Percentiles rank a stretch among this genome's conserved stretches.
Conservation (phyloP, 2,113 vertebrate species). For the Excalfactoria chinensis region DNA sequence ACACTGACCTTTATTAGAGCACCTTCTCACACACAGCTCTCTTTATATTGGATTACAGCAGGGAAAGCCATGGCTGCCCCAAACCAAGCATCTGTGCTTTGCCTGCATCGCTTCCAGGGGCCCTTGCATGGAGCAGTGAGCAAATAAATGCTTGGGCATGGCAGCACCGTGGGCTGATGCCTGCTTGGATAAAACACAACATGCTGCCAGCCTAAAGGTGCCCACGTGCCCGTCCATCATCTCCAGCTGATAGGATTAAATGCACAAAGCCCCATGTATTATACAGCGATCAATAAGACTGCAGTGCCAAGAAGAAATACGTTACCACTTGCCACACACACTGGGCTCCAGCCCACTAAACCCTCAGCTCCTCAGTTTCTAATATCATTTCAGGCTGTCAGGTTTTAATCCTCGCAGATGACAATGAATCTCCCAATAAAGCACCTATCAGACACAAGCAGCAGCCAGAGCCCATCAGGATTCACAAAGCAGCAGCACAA, state of each 20-base stretch:
- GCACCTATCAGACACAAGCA: not conserved
- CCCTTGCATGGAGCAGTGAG: not conserved
- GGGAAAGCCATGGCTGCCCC: not conserved
- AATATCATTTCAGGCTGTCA: not conserved
- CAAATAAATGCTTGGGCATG: not conserved
- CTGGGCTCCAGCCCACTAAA: not conserved
- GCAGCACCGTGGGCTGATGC: accelerated
- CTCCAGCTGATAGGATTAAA: not conserved
- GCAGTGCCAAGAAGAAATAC: not conserved
- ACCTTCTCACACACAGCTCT: not conserved
- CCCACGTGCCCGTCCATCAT: not conserved
- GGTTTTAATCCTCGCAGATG: not conserved
- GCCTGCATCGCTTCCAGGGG: not conserved
- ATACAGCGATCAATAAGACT: not conserved
- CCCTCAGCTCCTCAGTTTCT: not conserved
- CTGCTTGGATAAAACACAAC: not conserved
- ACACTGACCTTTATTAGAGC: accelerated
- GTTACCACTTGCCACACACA: not conserved
- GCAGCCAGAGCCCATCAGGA: not conserved
- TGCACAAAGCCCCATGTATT: accelerated
- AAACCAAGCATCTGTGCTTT: too few species aligned
- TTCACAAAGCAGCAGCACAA: accelerated
- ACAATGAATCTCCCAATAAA: not conserved
- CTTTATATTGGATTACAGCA: accelerated
- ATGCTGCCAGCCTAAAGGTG: not conserved